Conservation (phyloP, 2,888 invertebrate species). For the Ischnus inquisitorius region DNA sequence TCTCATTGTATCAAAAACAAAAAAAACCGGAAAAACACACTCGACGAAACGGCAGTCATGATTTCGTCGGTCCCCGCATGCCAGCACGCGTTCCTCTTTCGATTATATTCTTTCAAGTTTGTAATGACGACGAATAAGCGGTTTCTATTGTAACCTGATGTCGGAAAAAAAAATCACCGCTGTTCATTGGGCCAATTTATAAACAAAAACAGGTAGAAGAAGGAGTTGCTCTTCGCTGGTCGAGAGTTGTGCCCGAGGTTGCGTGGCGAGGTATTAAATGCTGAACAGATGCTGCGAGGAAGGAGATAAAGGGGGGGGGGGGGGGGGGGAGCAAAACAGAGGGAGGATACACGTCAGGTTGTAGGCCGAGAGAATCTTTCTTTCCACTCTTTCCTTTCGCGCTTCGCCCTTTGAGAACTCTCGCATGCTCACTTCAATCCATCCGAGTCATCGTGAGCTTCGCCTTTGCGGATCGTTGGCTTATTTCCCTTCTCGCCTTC, state of each 20-base stretch:
- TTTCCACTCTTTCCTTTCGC: conserved; percentile 42
- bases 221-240: conserved; percentile 1
- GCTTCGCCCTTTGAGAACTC: conserved; percentile 22
- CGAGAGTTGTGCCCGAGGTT: conserved; percentile 24
- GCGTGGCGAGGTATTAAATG: conserved; percentile 48
- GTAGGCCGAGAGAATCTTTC: conserved; percentile 50
- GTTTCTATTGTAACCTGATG: conserved; percentile 32
- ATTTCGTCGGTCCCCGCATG: conserved; percentile 2
- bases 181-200: conserved; percentile 56
- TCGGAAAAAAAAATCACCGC: conserved; percentile 51
- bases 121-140: conserved; percentile 30
- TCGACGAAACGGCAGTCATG: background rate
- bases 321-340: background rate
- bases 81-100: conserved; percentile 14
- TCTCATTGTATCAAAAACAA: too few species aligned
- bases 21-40: background rate
- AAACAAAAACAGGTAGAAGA: conserved; percentile 63
- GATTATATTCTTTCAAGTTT: background rate
- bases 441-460: conserved; percentile 44
- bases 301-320: conserved; percentile 13
- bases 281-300: conserved; percentile 63
- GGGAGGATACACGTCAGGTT: conserved; percentile 60
- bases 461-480: conserved; percentile 31
- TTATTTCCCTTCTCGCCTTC: conserved; percentile 60
- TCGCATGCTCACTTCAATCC: conserved; percentile 24